phyloP scores from a whole-genome alignment of 1,140 invertebrate species.

The Dreissena rostriformis region DNA sequence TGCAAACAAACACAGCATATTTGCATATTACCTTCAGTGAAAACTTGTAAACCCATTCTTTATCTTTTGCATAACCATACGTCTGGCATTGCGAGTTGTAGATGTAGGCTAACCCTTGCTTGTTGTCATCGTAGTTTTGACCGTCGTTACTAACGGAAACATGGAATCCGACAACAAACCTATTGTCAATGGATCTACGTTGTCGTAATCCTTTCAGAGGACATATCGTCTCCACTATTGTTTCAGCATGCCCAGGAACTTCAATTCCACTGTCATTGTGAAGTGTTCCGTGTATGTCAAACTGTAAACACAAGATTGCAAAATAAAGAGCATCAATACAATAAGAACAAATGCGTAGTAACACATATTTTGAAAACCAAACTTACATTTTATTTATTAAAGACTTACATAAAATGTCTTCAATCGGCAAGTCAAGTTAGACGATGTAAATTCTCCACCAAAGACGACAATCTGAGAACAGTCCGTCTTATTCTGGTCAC shows the following conservation, averaged over 20 bases:
- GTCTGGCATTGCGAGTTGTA: background rate
- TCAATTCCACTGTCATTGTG: background rate
- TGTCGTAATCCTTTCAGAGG: background rate
- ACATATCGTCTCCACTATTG: constrained; percentile 29
- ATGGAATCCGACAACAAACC: constrained; percentile 11
- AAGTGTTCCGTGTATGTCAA: background rate
- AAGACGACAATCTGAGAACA: constrained; percentile 32
- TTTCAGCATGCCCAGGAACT: constrained; percentile 20
- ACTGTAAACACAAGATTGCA: background rate
- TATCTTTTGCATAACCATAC: background rate
- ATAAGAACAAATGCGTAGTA: background rate
- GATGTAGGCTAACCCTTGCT: background rate
- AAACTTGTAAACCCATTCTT: background rate
- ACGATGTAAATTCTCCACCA: constrained; percentile 27
- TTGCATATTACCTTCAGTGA: background rate
- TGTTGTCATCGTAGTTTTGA: constrained; percentile 5
- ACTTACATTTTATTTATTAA: background rate
- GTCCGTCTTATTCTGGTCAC: constrained; percentile 29
- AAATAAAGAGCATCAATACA: background rate
- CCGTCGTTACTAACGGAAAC: constrained; percentile 41
- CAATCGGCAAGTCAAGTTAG: constrained; percentile 25
- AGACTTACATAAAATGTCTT: constrained; percentile 7
- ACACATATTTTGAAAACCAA: background rate
- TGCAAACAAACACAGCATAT: background rate
- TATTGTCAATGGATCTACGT: background rate